phyloP scores from a whole-genome alignment of 2,888 invertebrate genomes.

The Smittia sp. region DNA sequence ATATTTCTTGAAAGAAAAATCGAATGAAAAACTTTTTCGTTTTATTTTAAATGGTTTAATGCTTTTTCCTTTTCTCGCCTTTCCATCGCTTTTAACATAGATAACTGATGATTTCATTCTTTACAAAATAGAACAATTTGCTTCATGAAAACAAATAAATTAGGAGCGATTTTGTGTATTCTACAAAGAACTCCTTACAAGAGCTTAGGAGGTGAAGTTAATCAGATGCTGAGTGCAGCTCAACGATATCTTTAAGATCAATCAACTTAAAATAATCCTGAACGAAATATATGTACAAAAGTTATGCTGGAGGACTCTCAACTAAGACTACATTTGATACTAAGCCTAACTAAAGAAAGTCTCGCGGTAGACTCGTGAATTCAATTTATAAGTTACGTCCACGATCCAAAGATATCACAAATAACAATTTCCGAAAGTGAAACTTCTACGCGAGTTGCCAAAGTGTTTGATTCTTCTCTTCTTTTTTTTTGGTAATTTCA shows the following conservation, averaged over 20 bases:
- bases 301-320: background rate
- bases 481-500: conserved; percentile 7
- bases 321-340: background rate
- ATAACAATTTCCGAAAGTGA: background rate
- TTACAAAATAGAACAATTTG: conserved; percentile 20
- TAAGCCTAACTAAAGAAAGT: background rate
- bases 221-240: background rate
- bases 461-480: conserved; percentile 10
- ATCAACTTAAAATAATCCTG: background rate
- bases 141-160: conserved; percentile 3
- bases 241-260: background rate
- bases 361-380: background rate
- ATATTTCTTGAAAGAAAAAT: too few relatives aligned
- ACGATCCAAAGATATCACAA: conserved; percentile 23
- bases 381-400: background rate
- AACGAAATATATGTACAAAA: background rate
- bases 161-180: background rate
- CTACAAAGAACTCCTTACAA: too few relatives aligned
- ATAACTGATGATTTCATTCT: background rate
- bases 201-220: background rate
- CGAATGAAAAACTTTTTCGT: too few relatives aligned
- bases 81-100: background rate
- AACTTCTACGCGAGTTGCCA: background rate
- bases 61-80: background rate
- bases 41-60: background rate